These are phyloP conservation scores for Engraulis encrasicolus DNA, from an alignment of 2,113 vertebrate species.

Conservation along the genomic window DNA sequence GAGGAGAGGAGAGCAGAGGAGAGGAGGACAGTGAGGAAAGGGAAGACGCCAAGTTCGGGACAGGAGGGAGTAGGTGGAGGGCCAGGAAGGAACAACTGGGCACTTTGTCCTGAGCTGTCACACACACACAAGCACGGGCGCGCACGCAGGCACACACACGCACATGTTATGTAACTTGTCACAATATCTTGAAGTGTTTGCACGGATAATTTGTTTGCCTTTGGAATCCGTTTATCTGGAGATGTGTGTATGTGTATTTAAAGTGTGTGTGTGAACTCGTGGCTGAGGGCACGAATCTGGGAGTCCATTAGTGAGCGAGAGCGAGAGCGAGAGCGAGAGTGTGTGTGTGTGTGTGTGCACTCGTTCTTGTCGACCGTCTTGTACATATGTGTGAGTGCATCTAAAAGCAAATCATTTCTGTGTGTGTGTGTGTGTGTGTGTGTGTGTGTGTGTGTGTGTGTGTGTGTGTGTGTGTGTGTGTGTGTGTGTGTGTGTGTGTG, in stretches of 20 bases:
- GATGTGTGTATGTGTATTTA: not conserved
- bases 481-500: not conserved
- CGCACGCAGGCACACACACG: not conserved
- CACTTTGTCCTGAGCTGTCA: not conserved
- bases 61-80: not conserved
- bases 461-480: not conserved
- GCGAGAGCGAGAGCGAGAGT: not conserved
- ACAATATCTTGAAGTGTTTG: not conserved
- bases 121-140: not conserved
- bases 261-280: not conserved
- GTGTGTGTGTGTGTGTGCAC: not conserved
- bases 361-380: no score
- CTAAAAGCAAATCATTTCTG: no score
- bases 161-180: not conserved
- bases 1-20: not conserved
- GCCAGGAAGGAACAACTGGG: not conserved
- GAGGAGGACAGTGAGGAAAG: not conserved
- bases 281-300: not conserved
- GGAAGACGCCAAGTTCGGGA: not conserved
- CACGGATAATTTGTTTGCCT: constrained; percentile 2
- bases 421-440: not conserved
- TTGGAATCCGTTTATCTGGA: not conserved
- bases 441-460: not conserved
- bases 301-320: not conserved
- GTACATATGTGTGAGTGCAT: not conserved